Percentiles rank a stretch among this genome's conserved stretches.
Conservation (phyloP, 37 sponge, comb jelly and placozoan species). For the Tethya wilhelma region DNA sequence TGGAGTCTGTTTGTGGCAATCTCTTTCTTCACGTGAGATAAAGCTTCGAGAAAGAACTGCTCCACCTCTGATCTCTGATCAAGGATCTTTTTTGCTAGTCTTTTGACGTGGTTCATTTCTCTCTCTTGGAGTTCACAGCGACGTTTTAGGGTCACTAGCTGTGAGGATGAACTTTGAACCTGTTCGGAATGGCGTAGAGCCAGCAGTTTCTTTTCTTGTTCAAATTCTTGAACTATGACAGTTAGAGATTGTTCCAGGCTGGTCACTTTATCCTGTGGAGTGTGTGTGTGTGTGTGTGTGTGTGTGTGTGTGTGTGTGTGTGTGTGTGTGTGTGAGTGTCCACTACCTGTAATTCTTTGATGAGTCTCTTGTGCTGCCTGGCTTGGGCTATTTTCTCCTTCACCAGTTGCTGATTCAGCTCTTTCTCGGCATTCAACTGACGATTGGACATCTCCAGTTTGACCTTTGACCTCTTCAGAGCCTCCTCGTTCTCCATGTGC, state of each 20-base stretch:
- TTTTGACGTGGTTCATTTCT: conserved; percentile 81
- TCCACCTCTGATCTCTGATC: conserved; percentile 91
- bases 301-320: no score
- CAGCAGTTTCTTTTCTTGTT: conserved; percentile 58
- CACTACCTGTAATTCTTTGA: conserved; percentile 55
- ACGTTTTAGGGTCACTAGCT: conserved; percentile 36
- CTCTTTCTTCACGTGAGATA: conserved; percentile 79
- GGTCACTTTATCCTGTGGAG: conserved; percentile 49
- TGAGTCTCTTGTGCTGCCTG: conserved; percentile 51
- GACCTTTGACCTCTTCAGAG: conserved; percentile 59
- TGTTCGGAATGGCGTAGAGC: neutral
- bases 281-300: neutral
- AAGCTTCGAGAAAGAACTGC: conserved; percentile 90
- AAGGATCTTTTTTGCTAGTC: conserved; percentile 74
- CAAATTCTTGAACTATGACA: conserved; percentile 65
- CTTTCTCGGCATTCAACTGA: conserved; percentile 32
- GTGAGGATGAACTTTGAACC: neutral
- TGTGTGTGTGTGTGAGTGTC: no score
- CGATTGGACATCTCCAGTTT: conserved; percentile 52
- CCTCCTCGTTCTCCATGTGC: conserved; percentile 79
- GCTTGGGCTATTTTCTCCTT: conserved; percentile 60
- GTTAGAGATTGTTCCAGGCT: conserved; percentile 60
- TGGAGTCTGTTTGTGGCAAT: conserved; percentile 53
- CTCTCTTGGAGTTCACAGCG: conserved; percentile 43
- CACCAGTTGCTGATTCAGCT: conserved; percentile 56